phyloP scores from a whole-genome alignment of 23 tunicate genomes.

The Corella eumyota region DNA sequence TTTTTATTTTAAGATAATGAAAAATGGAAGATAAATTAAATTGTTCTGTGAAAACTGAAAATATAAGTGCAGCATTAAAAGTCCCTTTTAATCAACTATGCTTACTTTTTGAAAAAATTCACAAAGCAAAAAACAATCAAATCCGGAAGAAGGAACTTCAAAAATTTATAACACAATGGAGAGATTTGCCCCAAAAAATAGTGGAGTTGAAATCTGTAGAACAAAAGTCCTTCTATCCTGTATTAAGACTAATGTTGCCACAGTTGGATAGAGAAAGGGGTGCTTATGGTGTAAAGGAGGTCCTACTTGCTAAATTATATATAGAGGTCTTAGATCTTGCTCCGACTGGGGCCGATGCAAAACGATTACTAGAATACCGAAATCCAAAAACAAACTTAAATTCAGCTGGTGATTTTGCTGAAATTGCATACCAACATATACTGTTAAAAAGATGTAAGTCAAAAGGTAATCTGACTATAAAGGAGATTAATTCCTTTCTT shows the following conservation, averaged over 20 bases:
- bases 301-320: conserved; percentile 57
- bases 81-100: conserved; percentile 70
- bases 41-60: too few relatives aligned
- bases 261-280: conserved; percentile 57
- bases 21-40: too few relatives aligned
- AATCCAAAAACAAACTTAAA: conserved; percentile 44
- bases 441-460: conserved; percentile 70
- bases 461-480: conserved; percentile 34
- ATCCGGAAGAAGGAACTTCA: conserved; percentile 28
- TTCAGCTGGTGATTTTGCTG: conserved; percentile 76
- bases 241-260: conserved; percentile 55
- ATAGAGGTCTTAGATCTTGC: conserved; percentile 55
- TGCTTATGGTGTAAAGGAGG: conserved; percentile 88
- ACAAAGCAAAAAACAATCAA: conserved; percentile 49
- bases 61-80: conserved; percentile 36
- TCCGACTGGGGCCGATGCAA: conserved; percentile 57
- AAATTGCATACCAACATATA: conserved; percentile 55
- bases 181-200: conserved; percentile 13
- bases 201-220: conserved; percentile 1
- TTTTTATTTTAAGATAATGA: too few relatives aligned
- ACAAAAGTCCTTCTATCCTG: conserved; percentile 56
- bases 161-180: conserved; percentile 41
- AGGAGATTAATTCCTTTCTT: conserved; percentile 37
- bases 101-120: conserved; percentile 52
- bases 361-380: conserved; percentile 47